Evolutionary conservation across 2,888 invertebrate genomes (phyloP).

Genomic region (Polyommatus iphigenia): DNA sequence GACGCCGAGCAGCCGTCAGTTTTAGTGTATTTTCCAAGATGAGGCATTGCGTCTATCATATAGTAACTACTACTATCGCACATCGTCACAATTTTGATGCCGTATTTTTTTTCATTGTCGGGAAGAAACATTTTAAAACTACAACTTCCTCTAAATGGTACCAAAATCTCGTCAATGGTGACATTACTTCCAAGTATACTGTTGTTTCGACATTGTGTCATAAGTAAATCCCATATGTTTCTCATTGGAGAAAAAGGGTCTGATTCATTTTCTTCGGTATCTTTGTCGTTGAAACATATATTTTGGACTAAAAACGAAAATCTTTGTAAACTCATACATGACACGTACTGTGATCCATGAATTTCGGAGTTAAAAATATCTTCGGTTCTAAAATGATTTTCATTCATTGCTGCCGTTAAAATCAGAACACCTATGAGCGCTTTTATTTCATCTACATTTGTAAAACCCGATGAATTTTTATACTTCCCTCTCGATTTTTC

Average conservation of each 20-base stretch:
- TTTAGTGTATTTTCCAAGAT: conserved; percentile 2
- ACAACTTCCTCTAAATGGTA: conserved; percentile 16
- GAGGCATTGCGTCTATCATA: conserved; percentile 2
- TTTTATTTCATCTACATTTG: conserved; percentile 34
- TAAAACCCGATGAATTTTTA: conserved; percentile 17
- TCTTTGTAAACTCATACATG: conserved; percentile 23
- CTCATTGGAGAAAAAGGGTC: conserved; percentile 1
- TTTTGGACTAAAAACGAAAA: conserved; percentile 32
- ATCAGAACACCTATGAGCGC: conserved; percentile 39
- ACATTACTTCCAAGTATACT: neutral
- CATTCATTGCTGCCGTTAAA: conserved; percentile 40
- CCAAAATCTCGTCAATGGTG: conserved; percentile 4
- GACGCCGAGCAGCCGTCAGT: neutral
- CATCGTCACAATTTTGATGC: conserved; percentile 7
- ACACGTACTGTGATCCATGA: conserved; percentile 7
- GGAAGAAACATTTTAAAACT: neutral
- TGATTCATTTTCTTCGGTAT: neutral
- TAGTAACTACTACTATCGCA: conserved; percentile 14
- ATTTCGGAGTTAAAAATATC: conserved; percentile 40
- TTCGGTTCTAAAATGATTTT: conserved; percentile 42
- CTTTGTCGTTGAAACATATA: neutral
- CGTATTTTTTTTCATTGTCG: conserved; percentile 6
- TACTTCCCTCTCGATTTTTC: conserved; percentile 33
- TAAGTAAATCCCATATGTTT: conserved; percentile 12
- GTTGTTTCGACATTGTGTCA: conserved; percentile 11